A percentile compares a stretch with the other conserved stretches of the same genome.
phyloP scores from a whole-genome alignment of 2,888 invertebrate genomes.

The Zhuqinia jingwanae region DNA sequence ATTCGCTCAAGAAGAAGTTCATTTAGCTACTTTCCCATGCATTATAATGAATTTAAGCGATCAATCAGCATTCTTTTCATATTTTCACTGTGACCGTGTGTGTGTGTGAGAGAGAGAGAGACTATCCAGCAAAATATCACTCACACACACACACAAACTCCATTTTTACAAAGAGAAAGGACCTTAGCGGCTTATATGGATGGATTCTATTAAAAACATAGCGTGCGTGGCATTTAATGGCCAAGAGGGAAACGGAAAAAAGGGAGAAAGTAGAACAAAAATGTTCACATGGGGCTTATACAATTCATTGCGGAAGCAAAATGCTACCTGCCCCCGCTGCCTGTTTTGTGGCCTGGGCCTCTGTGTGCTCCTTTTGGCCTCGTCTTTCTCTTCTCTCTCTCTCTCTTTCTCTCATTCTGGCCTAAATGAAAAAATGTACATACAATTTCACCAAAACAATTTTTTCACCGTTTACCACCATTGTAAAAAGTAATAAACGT shows the following conservation, averaged over 20 bases:
- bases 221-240: constrained; percentile 65
- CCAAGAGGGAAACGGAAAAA: constrained; percentile 51
- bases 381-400: too few species aligned
- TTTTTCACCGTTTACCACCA: constrained; percentile 16
- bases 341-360: constrained; percentile 6
- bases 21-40: constrained; percentile 35
- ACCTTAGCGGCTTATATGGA: not conserved
- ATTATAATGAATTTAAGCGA: constrained; percentile 66
- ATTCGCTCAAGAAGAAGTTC: constrained; percentile 21
- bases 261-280: constrained; percentile 74
- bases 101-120: not conserved
- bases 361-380: not conserved
- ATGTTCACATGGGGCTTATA: constrained; percentile 67
- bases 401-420: too few species aligned
- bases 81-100: constrained; percentile 12
- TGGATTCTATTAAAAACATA: constrained; percentile 49
- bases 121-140: constrained; percentile 32
- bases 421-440: too few species aligned
- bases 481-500: constrained; percentile 37
- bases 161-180: constrained; percentile 3
- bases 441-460: constrained; percentile 24
- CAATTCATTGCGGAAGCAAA: constrained; percentile 69
- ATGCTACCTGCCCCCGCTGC: not conserved
- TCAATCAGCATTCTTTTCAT: constrained; percentile 67
- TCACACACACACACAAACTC: constrained; percentile 11